Base-by-base conservation (phyloP, 2,888 invertebrate species). In the Scaptomyza tumidula region DNA sequence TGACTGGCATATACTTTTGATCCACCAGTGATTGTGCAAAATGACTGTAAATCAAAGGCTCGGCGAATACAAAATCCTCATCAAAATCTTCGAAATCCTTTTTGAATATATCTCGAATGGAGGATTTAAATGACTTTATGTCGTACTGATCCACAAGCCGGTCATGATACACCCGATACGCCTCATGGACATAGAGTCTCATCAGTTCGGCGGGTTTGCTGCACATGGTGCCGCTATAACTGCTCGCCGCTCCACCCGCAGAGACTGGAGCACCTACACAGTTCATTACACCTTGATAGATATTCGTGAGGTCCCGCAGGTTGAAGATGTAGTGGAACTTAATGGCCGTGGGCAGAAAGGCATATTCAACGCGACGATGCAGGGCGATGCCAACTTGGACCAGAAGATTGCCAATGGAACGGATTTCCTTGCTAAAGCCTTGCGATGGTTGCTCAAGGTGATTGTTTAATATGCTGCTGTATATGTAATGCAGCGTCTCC, bases 291-390 rank as follows among this genome's bases (percentile, higher is more conserved):
- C 98, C 98, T 95, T 97, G 98, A 92, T 98, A 98, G 75, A 99
- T 96, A 90, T 98, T 98, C 2, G 98, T 97, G 67, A 98, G 93
- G 91, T 99, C 98, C 63, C 98, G 93, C 61, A 99, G 93, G 90
- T 98, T 99, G 92, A 98, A 99, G 52, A 96, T 94, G 89, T 99
- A 99, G 91, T 99, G 98, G 90, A 98, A 99, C 93, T 98, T 98
- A 78, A 97, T 93, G 13, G 98, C 98, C 0, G 98, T 98, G 0
- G 98, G 98, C 75, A 98, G 93, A 92, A 98, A 98, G 0, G 94
- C 94, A 13, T 94, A 92, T 0, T 95, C 93, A 13, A 98, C 94
- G 88, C 96, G 96, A 27, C 93, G 93, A 90, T 98, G 98, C 35
- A 98, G 93, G 2, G 93, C 93, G 4, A 98, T 93, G 0, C 97